A percentile compares a stretch with the other conserved stretches of the same genome.
Evolutionary conservation across 2,888 invertebrate genomes (phyloP).

Genomic region (Mycalesis mineus): DNA sequence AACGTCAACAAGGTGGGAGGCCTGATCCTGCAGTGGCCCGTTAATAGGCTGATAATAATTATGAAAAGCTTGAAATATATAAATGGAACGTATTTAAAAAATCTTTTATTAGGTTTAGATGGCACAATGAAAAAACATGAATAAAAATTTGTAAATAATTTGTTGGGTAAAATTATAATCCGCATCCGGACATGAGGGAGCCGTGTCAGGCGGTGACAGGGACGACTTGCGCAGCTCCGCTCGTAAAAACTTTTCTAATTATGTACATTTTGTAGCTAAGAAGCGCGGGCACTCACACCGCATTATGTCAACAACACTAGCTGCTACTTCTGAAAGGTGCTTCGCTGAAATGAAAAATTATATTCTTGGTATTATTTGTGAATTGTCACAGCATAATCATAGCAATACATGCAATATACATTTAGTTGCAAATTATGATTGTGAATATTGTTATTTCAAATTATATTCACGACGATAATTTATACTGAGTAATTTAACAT

Average conservation of each 20-base stretch:
- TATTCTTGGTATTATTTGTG: constrained; percentile 6
- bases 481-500: no score
- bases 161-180: constrained; percentile 65
- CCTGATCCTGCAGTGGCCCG: no score
- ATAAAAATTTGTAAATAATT: constrained; percentile 69
- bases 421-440: no score
- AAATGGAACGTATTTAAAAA: background rate
- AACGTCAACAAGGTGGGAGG: no score
- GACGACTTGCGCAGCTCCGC: constrained; percentile 59
- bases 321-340: constrained; percentile 22
- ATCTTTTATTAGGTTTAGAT: background rate
- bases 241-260: constrained; percentile 78
- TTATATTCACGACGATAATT: no score
- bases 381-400: constrained; percentile 2
- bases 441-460: no score
- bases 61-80: background rate
- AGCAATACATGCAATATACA: no score
- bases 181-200: constrained; percentile 60
- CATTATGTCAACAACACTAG: constrained; percentile 51
- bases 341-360: constrained; percentile 7
- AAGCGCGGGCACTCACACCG: constrained; percentile 51
- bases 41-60: no score
- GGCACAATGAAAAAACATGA: constrained; percentile 25
- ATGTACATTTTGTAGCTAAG: constrained; percentile 74
- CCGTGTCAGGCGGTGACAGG: constrained; percentile 63